Evolutionary conservation across 1,140 invertebrate genomes (phyloP).

Genomic region (Zaprionus davidi): DNA sequence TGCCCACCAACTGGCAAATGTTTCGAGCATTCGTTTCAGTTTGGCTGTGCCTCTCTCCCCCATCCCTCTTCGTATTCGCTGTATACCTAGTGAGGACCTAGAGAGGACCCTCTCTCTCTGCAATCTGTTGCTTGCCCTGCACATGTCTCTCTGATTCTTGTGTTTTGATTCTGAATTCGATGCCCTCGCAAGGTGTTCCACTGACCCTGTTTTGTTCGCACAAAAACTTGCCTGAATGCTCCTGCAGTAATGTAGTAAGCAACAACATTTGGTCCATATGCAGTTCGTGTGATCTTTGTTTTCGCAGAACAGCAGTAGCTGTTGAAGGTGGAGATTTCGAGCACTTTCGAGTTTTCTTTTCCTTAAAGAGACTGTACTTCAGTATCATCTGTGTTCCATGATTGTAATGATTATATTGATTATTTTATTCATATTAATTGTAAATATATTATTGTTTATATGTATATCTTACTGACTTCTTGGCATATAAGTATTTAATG

Average conservation of each 20-base stretch:
- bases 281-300: slow-evolving; percentile 37
- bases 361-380: background rate
- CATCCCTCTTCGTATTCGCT: background rate
- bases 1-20: slow-evolving; percentile 64
- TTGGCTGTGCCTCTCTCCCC: slow-evolving; percentile 31
- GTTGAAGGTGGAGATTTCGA: slow-evolving; percentile 28
- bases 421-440: no score
- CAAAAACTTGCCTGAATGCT: slow-evolving; percentile 4
- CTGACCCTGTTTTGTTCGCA: slow-evolving; percentile 54
- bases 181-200: slow-evolving; percentile 76
- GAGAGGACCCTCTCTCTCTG: slow-evolving; percentile 15
- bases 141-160: slow-evolving; percentile 65
- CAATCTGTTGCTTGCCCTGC: slow-evolving; percentile 70
- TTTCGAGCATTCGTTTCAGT: slow-evolving; percentile 70
- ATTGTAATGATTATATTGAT: no score
- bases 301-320: slow-evolving; percentile 46
- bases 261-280: slow-evolving; percentile 54
- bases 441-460: no score
- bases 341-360: background rate
- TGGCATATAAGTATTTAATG: no score
- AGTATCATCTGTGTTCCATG: background rate
- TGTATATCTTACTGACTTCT: background rate
- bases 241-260: background rate
- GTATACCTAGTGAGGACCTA: background rate
- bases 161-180: slow-evolving; percentile 63